Conservation (phyloP, 2,797 vertebrate genomes). For the Pagetopsis macropterus region DNA sequence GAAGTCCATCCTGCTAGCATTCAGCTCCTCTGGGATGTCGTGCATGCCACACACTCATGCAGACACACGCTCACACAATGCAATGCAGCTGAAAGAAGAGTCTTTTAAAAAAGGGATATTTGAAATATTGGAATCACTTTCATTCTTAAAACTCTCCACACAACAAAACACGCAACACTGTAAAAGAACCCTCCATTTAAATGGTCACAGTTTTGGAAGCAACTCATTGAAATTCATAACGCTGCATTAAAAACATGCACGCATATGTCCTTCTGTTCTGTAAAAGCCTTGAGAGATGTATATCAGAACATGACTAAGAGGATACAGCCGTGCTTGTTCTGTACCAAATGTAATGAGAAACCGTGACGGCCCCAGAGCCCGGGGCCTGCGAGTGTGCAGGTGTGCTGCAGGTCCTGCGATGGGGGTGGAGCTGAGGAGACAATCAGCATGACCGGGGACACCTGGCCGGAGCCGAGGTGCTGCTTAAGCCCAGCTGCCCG, state of each 20-base stretch:
- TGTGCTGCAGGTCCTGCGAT: too few species aligned
- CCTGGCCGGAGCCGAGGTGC: too few species aligned
- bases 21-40: conserved; percentile 46
- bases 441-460: too few species aligned
- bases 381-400: too few species aligned
- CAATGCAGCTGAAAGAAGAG: background rate
- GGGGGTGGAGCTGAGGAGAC: too few species aligned
- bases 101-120: background rate
- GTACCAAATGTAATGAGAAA: background rate
- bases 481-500: too few species aligned
- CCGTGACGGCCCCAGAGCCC: background rate
- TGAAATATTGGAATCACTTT: background rate
- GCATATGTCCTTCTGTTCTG: background rate
- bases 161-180: background rate
- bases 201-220: background rate
- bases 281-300: background rate
- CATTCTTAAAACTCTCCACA: background rate
- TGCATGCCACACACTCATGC: conserved; percentile 49
- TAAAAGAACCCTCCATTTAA: background rate
- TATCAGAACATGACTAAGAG: background rate
- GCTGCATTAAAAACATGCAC: background rate
- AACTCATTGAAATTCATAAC: background rate
- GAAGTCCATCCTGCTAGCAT: conserved; percentile 45
- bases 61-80: conserved; percentile 41
- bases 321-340: background rate